Evolutionary conservation across 2,797 vertebrate genomes (phyloP).

Genomic region (Poliocrania exsul): DNA sequence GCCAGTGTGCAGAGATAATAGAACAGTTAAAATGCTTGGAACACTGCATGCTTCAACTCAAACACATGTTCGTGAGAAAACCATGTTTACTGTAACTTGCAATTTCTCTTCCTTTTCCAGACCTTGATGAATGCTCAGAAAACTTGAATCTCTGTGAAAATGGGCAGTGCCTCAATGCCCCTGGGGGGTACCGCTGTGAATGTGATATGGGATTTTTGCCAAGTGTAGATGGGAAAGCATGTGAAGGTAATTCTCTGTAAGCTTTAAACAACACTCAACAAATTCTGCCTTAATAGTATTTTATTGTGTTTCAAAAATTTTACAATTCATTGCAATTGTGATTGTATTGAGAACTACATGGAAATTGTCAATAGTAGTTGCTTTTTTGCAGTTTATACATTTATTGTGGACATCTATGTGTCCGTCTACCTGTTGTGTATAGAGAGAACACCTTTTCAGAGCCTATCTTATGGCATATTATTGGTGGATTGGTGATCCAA

Average conservation of each 20-base stretch:
- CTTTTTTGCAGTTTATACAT: neutral
- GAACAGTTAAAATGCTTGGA: neutral
- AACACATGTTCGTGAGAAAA: neutral
- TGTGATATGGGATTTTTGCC: conserved; percentile 94
- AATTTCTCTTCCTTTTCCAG: conserved; percentile 70
- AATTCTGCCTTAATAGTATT: neutral
- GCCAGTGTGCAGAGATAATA: neutral
- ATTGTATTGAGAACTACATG: neutral
- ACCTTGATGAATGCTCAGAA: conserved; percentile 90
- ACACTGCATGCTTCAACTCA: neutral
- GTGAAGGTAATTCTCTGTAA: conserved; percentile 83
- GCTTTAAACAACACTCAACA: neutral
- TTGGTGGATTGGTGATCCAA: neutral
- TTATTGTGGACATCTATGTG: neutral
- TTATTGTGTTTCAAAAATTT: neutral
- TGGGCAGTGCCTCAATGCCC: conserved; percentile 89
- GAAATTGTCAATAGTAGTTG: neutral
- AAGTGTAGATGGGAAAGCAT: conserved; percentile 85
- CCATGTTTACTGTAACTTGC: neutral
- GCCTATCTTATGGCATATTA: neutral
- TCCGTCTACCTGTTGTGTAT: neutral
- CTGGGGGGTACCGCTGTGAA: conserved; percentile 90
- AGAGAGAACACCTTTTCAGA: neutral
- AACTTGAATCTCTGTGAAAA: conserved; percentile 90
- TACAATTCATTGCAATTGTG: neutral